Conservation (phyloP, 2,113 vertebrate genomes). For the Paradisaea rubra region DNA sequence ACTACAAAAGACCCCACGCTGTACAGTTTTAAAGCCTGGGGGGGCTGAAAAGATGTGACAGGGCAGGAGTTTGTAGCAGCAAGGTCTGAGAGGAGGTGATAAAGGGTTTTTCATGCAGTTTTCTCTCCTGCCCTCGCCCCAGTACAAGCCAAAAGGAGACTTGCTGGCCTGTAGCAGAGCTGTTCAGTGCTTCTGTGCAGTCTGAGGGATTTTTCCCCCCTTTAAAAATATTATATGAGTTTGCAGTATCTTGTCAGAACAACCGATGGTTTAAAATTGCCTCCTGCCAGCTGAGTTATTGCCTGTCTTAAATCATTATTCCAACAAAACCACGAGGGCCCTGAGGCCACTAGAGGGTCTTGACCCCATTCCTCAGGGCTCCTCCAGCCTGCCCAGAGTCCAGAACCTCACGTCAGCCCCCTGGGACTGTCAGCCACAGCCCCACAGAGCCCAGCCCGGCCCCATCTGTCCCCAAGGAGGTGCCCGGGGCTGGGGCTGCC, state of each 20-base stretch:
- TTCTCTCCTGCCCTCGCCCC: background rate
- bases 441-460: background rate
- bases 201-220: background rate
- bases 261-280: background rate
- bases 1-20: rapidly evolving
- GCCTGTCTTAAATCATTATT: background rate
- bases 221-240: background rate
- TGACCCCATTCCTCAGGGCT: background rate
- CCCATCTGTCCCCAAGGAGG: background rate
- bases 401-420: rapidly evolving
- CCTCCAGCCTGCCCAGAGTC: background rate
- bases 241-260: background rate
- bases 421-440: background rate
- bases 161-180: background rate
- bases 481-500: background rate
- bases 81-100: background rate
- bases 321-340: background rate
- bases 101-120: background rate
- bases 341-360: background rate
- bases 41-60: background rate
- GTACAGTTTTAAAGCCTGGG: background rate
- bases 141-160: background rate
- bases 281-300: background rate
- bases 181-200: rapidly evolving
- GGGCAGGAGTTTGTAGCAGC: background rate